phyloP scores from a whole-genome alignment of 1,140 invertebrate species.

The Hylaeus volcanicus region DNA sequence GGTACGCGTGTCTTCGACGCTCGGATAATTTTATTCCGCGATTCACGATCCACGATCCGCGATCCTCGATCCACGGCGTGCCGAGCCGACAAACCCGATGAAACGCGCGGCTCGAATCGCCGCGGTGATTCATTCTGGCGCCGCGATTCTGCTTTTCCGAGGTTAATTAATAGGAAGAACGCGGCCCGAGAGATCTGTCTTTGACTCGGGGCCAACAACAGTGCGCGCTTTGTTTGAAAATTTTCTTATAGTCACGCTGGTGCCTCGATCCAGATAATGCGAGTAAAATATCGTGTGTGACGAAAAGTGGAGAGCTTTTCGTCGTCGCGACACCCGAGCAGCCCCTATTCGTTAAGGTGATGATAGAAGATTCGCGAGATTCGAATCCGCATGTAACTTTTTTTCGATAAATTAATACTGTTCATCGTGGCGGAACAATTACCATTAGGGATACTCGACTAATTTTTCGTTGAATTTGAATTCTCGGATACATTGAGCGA shows the following conservation, averaged over 20 bases:
- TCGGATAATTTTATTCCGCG: conserved; percentile 50
- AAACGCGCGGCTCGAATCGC: conserved; percentile 22
- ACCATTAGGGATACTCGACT: no score
- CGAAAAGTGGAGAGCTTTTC: conserved; percentile 36
- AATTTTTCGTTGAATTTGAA: no score
- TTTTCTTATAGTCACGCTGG: conserved; percentile 39
- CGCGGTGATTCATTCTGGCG: conserved; percentile 60
- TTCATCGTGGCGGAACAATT: no score
- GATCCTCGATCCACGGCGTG: conserved; percentile 22
- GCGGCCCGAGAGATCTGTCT: conserved; percentile 30
- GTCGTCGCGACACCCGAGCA: background rate
- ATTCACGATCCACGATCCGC: conserved; percentile 6
- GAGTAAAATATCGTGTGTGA: conserved; percentile 35
- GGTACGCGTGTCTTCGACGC: conserved; percentile 6
- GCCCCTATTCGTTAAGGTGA: no score
- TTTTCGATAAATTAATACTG: no score
- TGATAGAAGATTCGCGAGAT: no score
- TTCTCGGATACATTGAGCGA: no score
- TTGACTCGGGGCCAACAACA: conserved; percentile 47
- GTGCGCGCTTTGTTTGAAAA: conserved; percentile 51
- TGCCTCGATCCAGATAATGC: conserved; percentile 22
- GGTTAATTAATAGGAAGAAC: conserved; percentile 59
- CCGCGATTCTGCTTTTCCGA: conserved; percentile 64
- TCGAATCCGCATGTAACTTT: no score
- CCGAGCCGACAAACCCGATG: conserved; percentile 40